Conservation (phyloP, 1,140 invertebrate genomes). For the Lanistes nyassanus region DNA sequence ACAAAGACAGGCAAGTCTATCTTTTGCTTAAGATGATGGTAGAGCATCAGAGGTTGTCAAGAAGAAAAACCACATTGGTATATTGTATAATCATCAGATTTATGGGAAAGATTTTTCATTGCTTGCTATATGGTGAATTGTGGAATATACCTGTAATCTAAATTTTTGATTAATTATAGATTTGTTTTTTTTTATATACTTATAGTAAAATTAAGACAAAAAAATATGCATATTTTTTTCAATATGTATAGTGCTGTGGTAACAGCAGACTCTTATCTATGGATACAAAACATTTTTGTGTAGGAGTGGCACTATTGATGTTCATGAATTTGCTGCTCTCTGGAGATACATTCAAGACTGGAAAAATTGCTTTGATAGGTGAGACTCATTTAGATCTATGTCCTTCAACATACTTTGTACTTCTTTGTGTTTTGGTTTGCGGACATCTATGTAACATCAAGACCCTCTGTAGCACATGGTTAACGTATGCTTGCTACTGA, state of each 20-base stretch:
- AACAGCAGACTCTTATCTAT: background rate
- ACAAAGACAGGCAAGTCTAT: slow-evolving; percentile 65
- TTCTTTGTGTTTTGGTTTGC: no score
- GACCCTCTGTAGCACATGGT: no score
- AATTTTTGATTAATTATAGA: background rate
- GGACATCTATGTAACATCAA: no score
- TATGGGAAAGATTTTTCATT: no score
- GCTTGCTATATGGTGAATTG: no score
- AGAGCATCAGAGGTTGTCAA: no score
- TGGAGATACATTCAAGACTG: slow-evolving; percentile 99
- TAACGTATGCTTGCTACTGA: background rate
- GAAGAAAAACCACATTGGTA: no score
- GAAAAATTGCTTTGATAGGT: slow-evolving; percentile 91
- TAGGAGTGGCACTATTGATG: slow-evolving; percentile 87
- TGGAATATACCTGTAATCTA: background rate
- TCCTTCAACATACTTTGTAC: no score
- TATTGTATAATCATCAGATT: no score
- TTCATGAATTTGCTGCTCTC: slow-evolving; percentile 93
- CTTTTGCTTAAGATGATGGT: no score
- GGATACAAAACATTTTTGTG: slow-evolving; percentile 37
- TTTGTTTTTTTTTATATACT: background rate
- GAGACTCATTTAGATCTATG: no score
- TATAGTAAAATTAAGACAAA: background rate
- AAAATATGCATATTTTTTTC: slow-evolving; percentile 8
- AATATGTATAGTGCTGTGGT: background rate